Conservation (phyloP, 1,140 invertebrate genomes). For the Chrysomallon squamiferum region DNA sequence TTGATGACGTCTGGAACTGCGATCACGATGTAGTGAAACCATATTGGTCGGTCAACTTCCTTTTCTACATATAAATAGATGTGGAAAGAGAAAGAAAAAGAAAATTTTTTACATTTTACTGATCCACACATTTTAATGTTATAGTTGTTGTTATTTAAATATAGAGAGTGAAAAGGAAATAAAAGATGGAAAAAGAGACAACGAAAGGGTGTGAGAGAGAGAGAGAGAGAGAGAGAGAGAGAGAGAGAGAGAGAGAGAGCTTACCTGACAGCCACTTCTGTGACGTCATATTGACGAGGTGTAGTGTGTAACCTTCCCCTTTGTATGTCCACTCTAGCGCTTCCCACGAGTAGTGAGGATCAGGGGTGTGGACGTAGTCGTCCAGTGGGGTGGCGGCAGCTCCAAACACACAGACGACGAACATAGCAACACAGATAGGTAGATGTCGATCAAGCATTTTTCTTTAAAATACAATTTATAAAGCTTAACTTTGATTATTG, state of each 20-base stretch:
- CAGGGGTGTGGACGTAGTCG: constrained; percentile 39
- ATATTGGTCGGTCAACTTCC: constrained; percentile 42
- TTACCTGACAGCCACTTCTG: constrained; percentile 27
- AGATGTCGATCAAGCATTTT: too few species aligned
- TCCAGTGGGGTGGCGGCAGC: constrained; percentile 34
- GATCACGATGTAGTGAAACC: constrained; percentile 54
- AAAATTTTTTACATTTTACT: neutral
- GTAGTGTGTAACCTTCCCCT: constrained; percentile 8
- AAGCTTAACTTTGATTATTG: too few species aligned
- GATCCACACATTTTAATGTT: too few species aligned
- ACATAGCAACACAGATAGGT: too few species aligned
- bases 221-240: neutral
- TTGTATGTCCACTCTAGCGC: constrained; percentile 11
- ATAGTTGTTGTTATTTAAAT: too few species aligned
- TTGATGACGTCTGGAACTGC: constrained; percentile 45
- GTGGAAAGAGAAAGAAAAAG: neutral
- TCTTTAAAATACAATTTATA: too few species aligned
- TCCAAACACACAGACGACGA: too few species aligned
- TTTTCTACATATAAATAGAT: constrained; percentile 17
- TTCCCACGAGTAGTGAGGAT: constrained; percentile 34
- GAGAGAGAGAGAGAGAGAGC: constrained; percentile 6
- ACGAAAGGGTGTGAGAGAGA: neutral
- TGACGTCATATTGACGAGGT: constrained; percentile 27
- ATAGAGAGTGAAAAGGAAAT: too few species aligned
- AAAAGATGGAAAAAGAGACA: too few species aligned